Percentiles rank a stretch among this genome's conserved stretches.
These are phyloP conservation scores for Hucho hucho DNA, from an alignment of 2,113 vertebrate genomes.

Conservation along the genomic window DNA sequence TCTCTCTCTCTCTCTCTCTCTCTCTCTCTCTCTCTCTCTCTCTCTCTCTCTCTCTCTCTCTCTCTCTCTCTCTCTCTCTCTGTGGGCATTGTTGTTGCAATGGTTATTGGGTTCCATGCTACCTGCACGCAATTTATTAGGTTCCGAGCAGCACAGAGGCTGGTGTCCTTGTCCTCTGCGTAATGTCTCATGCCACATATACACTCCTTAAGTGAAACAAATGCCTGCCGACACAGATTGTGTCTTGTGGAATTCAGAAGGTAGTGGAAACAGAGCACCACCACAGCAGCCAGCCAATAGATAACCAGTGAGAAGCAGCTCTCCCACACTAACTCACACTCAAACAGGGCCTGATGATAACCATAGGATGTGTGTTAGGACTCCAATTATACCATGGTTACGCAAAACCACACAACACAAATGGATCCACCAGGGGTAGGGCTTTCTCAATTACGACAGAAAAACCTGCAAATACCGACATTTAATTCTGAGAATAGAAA, in stretches of 20 bases:
- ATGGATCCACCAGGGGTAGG: no score
- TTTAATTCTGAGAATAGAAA: no score
- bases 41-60: neutral
- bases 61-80: no score
- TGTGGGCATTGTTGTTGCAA: neutral
- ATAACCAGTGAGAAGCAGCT: slow-evolving; percentile 2
- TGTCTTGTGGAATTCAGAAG: neutral
- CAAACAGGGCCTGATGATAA: slow-evolving; percentile 5
- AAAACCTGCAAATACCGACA: no score
- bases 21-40: neutral
- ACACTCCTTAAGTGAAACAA: slow-evolving; percentile 21
- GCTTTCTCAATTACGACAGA: no score
- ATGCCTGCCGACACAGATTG: slow-evolving; percentile 6
- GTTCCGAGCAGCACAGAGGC: slow-evolving; percentile 7
- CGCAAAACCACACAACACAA: no score
- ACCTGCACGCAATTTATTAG: slow-evolving; percentile 19
- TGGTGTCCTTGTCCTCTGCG: slow-evolving; percentile 19
- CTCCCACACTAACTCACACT: neutral
- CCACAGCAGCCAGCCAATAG: neutral
- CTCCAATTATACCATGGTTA: no score
- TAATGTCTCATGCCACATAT: slow-evolving; percentile 15
- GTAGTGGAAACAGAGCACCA: neutral
- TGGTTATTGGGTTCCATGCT: slow-evolving; percentile 4
- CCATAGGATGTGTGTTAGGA: neutral
- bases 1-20: no score